These are phyloP conservation scores for Chironomus tepperi DNA, from an alignment of 1,140 invertebrate species.

Conservation along the genomic window DNA sequence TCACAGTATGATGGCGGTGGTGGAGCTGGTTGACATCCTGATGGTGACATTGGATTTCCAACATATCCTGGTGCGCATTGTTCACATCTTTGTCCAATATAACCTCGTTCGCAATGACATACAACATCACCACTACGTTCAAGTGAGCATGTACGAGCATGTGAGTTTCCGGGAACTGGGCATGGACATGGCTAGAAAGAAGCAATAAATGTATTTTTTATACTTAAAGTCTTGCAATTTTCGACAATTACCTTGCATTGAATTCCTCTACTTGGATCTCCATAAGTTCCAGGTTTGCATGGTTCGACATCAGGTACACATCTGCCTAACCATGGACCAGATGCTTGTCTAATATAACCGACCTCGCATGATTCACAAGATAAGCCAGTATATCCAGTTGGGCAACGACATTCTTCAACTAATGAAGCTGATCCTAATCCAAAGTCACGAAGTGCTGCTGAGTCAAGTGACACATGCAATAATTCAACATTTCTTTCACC, in stretches of 20 bases:
- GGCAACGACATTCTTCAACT: slow-evolving; percentile 84
- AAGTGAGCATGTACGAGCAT: slow-evolving; percentile 69
- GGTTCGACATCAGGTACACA: slow-evolving; percentile 51
- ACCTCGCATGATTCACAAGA: slow-evolving; percentile 71
- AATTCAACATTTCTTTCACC: slow-evolving; percentile 57
- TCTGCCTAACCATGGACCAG: slow-evolving; percentile 68
- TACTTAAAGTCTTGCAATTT: too few relatives aligned
- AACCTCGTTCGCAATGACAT: slow-evolving; percentile 80
- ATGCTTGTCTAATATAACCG: slow-evolving; percentile 65
- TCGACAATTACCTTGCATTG: slow-evolving; percentile 59
- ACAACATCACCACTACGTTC: slow-evolving; percentile 67
- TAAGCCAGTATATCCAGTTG: slow-evolving; percentile 70
- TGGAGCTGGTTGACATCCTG: slow-evolving; percentile 49
- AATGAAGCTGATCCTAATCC: slow-evolving; percentile 64
- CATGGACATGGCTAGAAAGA: slow-evolving; percentile 66
- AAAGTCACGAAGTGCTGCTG: slow-evolving; percentile 57
- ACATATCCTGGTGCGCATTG: slow-evolving; percentile 63
- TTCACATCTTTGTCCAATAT: slow-evolving; percentile 76
- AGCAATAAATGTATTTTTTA: too few relatives aligned
- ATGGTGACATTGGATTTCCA: slow-evolving; percentile 64
- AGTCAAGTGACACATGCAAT: slow-evolving; percentile 71
- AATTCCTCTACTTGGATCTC: slow-evolving; percentile 70
- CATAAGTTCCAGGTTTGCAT: slow-evolving; percentile 78
- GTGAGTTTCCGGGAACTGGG: slow-evolving; percentile 66
- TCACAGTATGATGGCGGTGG: slow-evolving; percentile 46